These are phyloP conservation scores for Exocentrus adspersus DNA, from an alignment of 2,888 invertebrate genomes.

Conservation along the genomic window DNA sequence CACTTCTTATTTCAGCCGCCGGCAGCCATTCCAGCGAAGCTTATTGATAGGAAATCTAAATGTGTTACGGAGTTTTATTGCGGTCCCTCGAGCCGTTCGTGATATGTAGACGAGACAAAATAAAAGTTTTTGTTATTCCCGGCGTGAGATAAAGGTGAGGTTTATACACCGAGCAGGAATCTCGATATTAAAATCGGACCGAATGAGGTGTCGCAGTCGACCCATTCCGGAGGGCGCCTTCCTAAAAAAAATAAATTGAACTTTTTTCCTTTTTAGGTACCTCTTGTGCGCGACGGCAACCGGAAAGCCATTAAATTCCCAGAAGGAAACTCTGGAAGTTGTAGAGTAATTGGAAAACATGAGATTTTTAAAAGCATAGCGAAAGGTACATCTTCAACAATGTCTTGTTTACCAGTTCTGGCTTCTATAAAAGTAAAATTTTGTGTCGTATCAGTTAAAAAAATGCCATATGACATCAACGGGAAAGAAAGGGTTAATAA, in stretches of 20 bases:
- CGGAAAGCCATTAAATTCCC: too few relatives aligned
- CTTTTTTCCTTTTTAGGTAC: neutral
- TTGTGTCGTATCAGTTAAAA: too few relatives aligned
- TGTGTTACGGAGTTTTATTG: conserved; percentile 37
- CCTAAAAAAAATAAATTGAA: neutral
- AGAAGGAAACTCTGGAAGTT: too few relatives aligned
- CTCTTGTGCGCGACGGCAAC: neutral
- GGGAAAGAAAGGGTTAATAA: too few relatives aligned
- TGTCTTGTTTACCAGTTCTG: too few relatives aligned
- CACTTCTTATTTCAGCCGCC: conserved; percentile 31
- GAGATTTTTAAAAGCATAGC: too few relatives aligned
- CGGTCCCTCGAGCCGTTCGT: conserved; percentile 23
- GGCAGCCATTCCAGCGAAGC: conserved; percentile 14
- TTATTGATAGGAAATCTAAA: conserved; percentile 42
- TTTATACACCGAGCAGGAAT: conserved; percentile 3
- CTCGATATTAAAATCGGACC: conserved; percentile 12
- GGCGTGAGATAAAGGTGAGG: conserved; percentile 8
- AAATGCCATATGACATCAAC: too few relatives aligned
- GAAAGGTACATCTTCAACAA: too few relatives aligned
- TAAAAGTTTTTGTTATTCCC: conserved; percentile 19
- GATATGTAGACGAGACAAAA: conserved; percentile 6
- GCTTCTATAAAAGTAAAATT: too few relatives aligned
- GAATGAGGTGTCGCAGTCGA: conserved; percentile 16
- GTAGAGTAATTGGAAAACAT: too few relatives aligned
- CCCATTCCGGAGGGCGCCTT: neutral